These are phyloP conservation scores for Paratilapia polleni DNA, from an alignment of 2,113 vertebrate species.

Conservation along the genomic window DNA sequence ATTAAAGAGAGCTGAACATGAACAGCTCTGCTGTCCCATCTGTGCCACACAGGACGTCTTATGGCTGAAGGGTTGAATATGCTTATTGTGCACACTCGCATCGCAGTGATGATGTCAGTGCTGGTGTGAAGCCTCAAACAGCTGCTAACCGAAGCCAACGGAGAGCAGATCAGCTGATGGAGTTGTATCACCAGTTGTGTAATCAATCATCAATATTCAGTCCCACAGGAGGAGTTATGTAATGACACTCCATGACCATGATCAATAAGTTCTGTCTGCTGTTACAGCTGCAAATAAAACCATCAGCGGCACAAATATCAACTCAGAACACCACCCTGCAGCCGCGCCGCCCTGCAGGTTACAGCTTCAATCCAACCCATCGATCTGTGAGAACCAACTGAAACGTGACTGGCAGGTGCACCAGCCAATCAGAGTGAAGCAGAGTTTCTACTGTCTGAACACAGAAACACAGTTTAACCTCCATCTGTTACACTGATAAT, in stretches of 20 bases:
- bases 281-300: background rate
- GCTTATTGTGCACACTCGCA: too few species aligned
- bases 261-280: background rate
- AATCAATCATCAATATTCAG: background rate
- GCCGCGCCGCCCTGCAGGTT: background rate
- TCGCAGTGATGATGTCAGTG: too few species aligned
- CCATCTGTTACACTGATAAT: background rate
- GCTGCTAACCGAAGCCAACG: too few species aligned
- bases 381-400: background rate
- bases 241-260: background rate
- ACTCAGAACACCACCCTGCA: background rate
- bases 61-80: too few species aligned
- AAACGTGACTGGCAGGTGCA: background rate
- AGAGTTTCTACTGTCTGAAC: background rate
- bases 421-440: background rate
- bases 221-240: background rate
- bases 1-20: too few species aligned
- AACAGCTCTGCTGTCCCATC: too few species aligned
- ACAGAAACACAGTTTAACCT: background rate
- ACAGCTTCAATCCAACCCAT: background rate
- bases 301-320: background rate
- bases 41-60: too few species aligned
- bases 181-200: background rate
- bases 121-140: too few species aligned
- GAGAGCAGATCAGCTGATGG: background rate